Evolutionary conservation across 2,888 invertebrate species (phyloP).

Genomic region (Drosophila prolongata): DNA sequence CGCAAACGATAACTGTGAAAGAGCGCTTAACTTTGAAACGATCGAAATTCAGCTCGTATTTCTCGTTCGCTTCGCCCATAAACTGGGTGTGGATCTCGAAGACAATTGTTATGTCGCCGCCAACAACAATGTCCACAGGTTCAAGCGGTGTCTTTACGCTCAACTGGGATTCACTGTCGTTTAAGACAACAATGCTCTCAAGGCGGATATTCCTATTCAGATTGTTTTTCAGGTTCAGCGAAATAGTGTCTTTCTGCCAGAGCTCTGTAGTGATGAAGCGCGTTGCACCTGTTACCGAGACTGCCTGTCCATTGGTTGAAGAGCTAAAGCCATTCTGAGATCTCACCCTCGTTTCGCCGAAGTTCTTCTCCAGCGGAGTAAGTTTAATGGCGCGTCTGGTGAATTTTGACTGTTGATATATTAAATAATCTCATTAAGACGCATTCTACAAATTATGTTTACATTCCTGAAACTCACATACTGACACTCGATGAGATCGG

Average conservation of each 20-base stretch:
- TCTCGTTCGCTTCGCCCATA: slow-evolving; percentile 72
- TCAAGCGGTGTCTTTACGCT: slow-evolving; percentile 59
- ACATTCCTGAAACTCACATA: slow-evolving; percentile 75
- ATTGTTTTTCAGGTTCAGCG: slow-evolving; percentile 65
- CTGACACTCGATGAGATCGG: slow-evolving; percentile 90
- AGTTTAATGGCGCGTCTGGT: slow-evolving; percentile 79
- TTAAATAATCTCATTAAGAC: background rate
- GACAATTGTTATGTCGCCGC: slow-evolving; percentile 28
- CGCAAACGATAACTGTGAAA: slow-evolving; percentile 75
- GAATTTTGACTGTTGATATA: slow-evolving; percentile 81
- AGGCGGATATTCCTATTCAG: slow-evolving; percentile 50
- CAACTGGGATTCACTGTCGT: slow-evolving; percentile 56
- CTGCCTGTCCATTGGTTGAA: slow-evolving; percentile 54
- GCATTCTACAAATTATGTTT: background rate
- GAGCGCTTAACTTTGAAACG: slow-evolving; percentile 67
- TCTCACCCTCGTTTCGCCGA: slow-evolving; percentile 22
- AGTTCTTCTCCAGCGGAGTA: slow-evolving; percentile 58
- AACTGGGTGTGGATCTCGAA: slow-evolving; percentile 67
- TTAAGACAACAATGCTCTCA: slow-evolving; percentile 35
- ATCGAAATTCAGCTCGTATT: slow-evolving; percentile 62
- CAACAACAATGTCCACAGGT: slow-evolving; percentile 11
- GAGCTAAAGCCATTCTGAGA: background rate
- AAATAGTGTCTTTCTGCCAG: slow-evolving; percentile 78
- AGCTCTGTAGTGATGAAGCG: slow-evolving; percentile 83
- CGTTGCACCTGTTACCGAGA: slow-evolving; percentile 86